A percentile compares a stretch with the other conserved stretches of the same genome.
These are phyloP conservation scores for Cettia cetti DNA, from an alignment of 2,113 vertebrate genomes.

Conservation along the genomic window DNA sequence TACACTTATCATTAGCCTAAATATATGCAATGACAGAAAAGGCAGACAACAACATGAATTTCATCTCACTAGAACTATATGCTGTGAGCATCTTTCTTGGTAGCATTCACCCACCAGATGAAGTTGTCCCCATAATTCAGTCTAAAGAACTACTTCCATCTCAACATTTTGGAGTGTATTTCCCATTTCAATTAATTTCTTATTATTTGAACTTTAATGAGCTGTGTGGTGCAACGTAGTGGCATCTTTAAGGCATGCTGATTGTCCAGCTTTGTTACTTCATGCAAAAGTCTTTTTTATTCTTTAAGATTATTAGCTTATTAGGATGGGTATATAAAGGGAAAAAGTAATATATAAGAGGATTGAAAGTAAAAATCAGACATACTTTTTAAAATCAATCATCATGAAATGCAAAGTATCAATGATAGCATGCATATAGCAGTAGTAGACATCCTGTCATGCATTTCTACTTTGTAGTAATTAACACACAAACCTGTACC, in stretches of 20 bases:
- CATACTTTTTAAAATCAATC: background rate
- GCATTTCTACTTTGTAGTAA: background rate
- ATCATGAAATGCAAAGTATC: background rate
- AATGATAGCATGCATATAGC: background rate
- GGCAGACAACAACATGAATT: background rate
- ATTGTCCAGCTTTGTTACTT: background rate
- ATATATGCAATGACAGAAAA: background rate
- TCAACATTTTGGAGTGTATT: background rate
- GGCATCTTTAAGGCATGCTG: background rate
- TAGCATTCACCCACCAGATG: background rate
- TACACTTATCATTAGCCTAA: background rate
- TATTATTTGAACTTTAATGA: background rate
- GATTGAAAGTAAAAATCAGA: background rate
- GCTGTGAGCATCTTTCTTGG: background rate
- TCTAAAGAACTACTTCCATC: background rate
- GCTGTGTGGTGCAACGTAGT: background rate
- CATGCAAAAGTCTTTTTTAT: background rate
- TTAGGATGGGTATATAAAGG: background rate
- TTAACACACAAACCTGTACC: background rate
- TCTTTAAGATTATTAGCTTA: background rate
- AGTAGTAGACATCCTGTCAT: background rate
- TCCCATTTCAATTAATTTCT: background rate
- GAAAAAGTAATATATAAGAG: background rate
- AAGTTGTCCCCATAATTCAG: background rate
- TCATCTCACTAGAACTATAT: background rate